Evolutionary conservation across 2,888 invertebrate genomes (phyloP).

Genomic region (Uropetala carovei): DNA sequence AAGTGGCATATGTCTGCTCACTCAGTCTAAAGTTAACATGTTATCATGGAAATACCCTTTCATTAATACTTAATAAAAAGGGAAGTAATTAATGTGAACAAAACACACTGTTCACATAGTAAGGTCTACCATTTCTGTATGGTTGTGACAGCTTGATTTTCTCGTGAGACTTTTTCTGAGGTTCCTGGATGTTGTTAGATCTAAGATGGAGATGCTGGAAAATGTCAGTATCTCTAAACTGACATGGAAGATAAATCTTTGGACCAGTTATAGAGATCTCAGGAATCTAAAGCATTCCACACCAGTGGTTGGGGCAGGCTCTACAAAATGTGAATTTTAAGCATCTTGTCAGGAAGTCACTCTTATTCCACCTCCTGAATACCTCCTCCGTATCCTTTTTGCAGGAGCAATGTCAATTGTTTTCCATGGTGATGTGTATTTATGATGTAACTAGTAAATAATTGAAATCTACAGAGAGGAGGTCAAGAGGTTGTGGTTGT

Average conservation of each 20-base stretch:
- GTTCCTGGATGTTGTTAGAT: constrained; percentile 38
- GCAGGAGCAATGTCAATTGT: constrained; percentile 59
- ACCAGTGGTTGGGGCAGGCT: constrained; percentile 53
- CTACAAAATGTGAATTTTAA: constrained; percentile 51
- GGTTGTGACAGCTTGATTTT: constrained; percentile 60
- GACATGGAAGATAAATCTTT: constrained; percentile 31
- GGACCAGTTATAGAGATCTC: constrained; percentile 54
- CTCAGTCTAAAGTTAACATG: constrained; percentile 42
- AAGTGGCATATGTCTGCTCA: constrained; percentile 62
- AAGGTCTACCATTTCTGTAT: constrained; percentile 53
- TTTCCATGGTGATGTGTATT: constrained; percentile 61
- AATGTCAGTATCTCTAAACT: constrained; percentile 11
- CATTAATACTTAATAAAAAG: constrained; percentile 1
- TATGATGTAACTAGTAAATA: constrained; percentile 58
- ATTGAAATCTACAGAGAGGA: constrained; percentile 58
- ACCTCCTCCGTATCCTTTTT: constrained; percentile 35
- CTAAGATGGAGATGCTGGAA: constrained; percentile 45
- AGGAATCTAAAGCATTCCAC: constrained; percentile 62
- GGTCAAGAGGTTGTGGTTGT: constrained; percentile 59
- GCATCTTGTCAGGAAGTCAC: constrained; percentile 54
- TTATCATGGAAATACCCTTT: constrained; percentile 50
- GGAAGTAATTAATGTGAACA: constrained; percentile 37
- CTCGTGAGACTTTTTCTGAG: constrained; percentile 59
- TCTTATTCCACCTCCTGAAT: constrained; percentile 53
- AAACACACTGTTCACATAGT: neutral